Evolutionary conservation across 1,140 invertebrate species (phyloP), one percentile per base, ranked within the genome.

Genomic region (Harpegnathos saltator): DNA sequence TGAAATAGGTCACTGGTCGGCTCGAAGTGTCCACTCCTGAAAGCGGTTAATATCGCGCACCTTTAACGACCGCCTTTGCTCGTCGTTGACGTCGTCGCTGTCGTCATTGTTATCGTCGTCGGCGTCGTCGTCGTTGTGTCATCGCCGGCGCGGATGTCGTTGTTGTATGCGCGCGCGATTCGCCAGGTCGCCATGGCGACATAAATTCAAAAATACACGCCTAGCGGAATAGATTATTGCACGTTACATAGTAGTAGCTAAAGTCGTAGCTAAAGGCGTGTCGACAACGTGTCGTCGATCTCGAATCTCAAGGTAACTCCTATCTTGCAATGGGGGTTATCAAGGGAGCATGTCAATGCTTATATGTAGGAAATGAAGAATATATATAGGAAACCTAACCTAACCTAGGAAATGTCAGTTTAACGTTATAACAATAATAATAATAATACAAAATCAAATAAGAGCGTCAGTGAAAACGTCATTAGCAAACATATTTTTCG

Each of bases 181-280:
- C 66, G 59, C 69, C 84, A 9, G 82, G 91, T 93, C 63, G 89
- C 78, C 91, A 90, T 93, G 89, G 86, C 90, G 73, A 93, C 89
- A 71, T 87, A 72, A 84, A 90, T 85, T 91, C 89, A 90, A 92
- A 93, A 92, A 91, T 92, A 91, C 83, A 92, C 87, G 75, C 81
- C 80, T 72, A 82, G 85, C 22, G 58, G 78, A 90, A 86, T 83
- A 78, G 80, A 91, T 86, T 81, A 83, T 82, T 73, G 71, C 48
- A 73, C 61, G 59, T 74, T 82, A 78, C 52, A n/a, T 69, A 33
- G 61, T 77, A 22, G 12, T 74, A 62, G 72, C 17, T 77, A 77
- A 33, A 77, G 74, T 66, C 54, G 33, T 71, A 80, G 9, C 65
- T 80, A 80, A 80, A 59, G 65, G 22, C 33, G 17, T 17, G 65